Evolutionary conservation across 2,113 vertebrate species (phyloP), one percentile per base, ranked within the genome.

Genomic region (Petrocephalus zakoni): DNA sequence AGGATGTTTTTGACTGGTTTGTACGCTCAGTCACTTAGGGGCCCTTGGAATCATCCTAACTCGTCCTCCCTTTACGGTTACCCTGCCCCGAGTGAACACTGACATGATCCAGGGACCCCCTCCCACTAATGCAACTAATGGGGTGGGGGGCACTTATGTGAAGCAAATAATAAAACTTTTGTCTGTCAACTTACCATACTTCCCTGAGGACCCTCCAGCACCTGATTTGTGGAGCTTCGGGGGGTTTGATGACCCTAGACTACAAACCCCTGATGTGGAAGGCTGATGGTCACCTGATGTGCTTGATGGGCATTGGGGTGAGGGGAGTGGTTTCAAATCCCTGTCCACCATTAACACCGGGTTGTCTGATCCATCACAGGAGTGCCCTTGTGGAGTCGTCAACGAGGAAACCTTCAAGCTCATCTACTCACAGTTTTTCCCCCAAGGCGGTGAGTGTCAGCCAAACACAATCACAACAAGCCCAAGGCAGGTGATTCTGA

Each of bases 361-460:
- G 68, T 25, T 87, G 17, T 2, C 22, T 52, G 87, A 52, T 88
- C 61, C 89, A 85, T 84, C 19, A 8, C 94, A 99, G 98, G 98
- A 99, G 91, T 99, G 97, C 93, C 98, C 98, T 0, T 97, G 95
- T 0, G 98, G 98, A 68, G 95, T 96, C n/a, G 98, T 99, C 92
- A 97, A 97, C 0, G 98, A 99, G 92, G 98, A 99, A 64, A 97
- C 96, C n/a, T 99, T 99, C 94, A 97, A 98, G 94, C 96, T 94
- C 92, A 99, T 99, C 89, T 99, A 99, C 92, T 96, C 97, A 37
- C 96, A 98, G 93, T 99, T 99, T 94, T 99, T 99, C 92, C 98
- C 98, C 46, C 97, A 98, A 90, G 98, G 98, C 96, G 98, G 98
- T 99, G 86, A 87, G 86, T 64, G 9, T 87, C 81, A 19, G 42